These are phyloP conservation scores for Hydrotaea diabolus DNA, from an alignment of 2,888 invertebrate genomes.

Conservation along the genomic window DNA sequence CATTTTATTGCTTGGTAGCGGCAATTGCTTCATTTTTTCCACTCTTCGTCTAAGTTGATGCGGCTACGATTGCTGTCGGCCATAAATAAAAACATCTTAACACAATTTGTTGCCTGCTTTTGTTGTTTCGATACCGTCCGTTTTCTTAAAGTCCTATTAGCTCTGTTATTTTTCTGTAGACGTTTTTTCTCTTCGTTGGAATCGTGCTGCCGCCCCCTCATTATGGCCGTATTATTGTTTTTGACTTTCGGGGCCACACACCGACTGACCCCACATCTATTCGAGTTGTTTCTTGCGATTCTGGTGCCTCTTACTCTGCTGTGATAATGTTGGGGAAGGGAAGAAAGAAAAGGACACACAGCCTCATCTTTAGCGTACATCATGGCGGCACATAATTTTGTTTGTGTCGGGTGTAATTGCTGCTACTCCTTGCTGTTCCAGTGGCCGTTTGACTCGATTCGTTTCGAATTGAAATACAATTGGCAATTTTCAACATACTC, in stretches of 20 bases:
- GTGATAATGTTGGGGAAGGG: not conserved
- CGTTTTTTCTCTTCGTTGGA: not conserved
- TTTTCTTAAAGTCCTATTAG: not conserved
- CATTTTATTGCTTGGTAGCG: not conserved
- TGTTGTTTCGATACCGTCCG: not conserved
- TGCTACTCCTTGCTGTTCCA: not conserved
- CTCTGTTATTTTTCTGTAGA: not conserved
- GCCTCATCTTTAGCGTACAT: not conserved
- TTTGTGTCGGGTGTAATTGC: not conserved
- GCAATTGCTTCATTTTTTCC: not conserved
- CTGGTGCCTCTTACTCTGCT: not conserved
- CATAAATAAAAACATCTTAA: not conserved
- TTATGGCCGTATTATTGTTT: not conserved
- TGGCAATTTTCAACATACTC: conserved; percentile 3
- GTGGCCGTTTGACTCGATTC: not conserved
- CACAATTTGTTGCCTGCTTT: not conserved
- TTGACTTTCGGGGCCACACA: not conserved
- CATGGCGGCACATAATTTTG: not conserved
- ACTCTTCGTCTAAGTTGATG: not conserved
- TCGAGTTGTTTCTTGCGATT: not conserved
- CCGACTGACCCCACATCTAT: not conserved
- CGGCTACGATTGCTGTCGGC: not conserved
- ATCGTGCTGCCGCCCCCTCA: not conserved
- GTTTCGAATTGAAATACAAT: not conserved
- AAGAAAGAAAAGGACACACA: too few species aligned